Percentiles rank a stretch among this genome's conserved stretches.
phyloP scores from a whole-genome alignment of 2,888 invertebrate species.

The Antitype chi region DNA sequence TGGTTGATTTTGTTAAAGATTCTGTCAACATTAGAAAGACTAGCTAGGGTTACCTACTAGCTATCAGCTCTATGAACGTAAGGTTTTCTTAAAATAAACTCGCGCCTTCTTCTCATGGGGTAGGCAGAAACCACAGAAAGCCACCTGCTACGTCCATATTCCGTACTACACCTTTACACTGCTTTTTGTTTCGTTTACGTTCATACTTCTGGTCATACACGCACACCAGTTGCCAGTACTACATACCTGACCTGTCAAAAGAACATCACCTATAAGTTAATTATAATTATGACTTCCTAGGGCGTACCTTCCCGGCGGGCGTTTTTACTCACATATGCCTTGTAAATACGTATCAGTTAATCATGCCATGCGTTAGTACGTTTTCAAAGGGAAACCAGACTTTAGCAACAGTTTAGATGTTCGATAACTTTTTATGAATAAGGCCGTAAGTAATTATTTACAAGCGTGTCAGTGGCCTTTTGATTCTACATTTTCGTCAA shows the following conservation, averaged over 20 bases:
- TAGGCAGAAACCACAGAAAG: background rate
- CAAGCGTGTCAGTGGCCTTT: background rate
- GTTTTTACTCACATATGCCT: no score
- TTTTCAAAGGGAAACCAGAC: no score
- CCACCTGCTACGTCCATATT: background rate
- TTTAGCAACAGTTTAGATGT: no score
- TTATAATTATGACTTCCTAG: no score
- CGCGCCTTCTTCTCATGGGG: background rate
- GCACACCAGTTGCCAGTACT: background rate
- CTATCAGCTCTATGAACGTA: background rate
- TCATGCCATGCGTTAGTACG: no score
- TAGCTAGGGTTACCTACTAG: background rate
- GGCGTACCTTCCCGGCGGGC: no score
- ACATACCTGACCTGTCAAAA: background rate
- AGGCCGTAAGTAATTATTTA: background rate
- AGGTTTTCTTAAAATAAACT: background rate
- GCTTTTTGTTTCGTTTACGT: background rate
- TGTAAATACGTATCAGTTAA: no score
- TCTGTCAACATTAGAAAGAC: background rate
- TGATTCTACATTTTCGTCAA: background rate
- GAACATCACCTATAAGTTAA: background rate
- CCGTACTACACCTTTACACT: background rate
- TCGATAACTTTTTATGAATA: no score
- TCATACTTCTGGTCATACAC: background rate
- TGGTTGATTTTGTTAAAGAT: background rate